phyloP scores from a whole-genome alignment of 2,113 vertebrate genomes.

The Castor canadensis region DNA sequence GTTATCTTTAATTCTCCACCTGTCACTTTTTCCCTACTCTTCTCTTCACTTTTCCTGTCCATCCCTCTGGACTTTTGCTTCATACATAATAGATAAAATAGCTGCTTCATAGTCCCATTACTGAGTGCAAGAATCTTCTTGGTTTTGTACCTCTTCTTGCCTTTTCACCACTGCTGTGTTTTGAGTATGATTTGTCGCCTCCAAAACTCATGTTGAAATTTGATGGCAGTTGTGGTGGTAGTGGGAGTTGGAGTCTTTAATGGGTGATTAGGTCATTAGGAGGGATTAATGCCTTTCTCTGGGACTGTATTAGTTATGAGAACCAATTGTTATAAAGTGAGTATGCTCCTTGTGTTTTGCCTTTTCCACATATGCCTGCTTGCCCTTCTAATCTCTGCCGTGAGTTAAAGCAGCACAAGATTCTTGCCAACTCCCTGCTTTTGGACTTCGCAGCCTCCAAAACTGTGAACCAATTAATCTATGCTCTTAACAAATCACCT shows the following conservation, averaged over 20 bases:
- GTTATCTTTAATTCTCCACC: not conserved
- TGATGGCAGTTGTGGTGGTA: not conserved
- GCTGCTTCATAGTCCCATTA: not conserved
- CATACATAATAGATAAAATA: not conserved
- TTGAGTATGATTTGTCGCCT: no score
- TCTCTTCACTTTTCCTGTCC: no score
- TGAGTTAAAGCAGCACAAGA: not conserved
- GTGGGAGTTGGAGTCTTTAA: not conserved
- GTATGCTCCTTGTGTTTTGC: not conserved
- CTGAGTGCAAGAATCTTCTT: not conserved
- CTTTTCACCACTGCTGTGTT: not conserved
- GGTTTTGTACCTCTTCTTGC: not conserved
- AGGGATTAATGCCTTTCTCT: not conserved
- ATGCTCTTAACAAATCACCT: not conserved
- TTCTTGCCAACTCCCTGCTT: not conserved
- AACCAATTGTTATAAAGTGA: not conserved
- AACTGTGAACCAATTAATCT: not conserved
- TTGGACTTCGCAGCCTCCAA: not conserved
- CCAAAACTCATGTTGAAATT: no score
- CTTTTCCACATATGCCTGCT: not conserved
- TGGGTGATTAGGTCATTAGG: not conserved
- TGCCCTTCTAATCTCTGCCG: no score
- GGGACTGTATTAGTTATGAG: not conserved
- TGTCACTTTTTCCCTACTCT: not conserved
- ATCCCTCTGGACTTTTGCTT: not conserved